These are phyloP conservation scores for Drosophila rubida DNA, from an alignment of 2,888 invertebrate species.

Conservation along the genomic window DNA sequence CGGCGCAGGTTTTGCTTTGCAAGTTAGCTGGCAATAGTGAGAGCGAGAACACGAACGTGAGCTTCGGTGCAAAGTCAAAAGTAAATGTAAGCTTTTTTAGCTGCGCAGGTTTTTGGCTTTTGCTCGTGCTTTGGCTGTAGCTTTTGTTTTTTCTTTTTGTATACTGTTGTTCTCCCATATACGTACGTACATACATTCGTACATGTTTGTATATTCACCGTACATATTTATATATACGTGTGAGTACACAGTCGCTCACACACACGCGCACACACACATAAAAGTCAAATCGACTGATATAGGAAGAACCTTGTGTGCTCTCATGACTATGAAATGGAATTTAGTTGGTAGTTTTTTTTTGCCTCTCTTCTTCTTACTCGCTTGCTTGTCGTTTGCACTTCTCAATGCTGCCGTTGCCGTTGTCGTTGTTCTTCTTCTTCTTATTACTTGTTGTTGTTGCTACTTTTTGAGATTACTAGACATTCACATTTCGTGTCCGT, in stretches of 20 bases:
- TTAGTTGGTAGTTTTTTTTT: conserved; percentile 66
- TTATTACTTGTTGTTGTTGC: conserved; percentile 26
- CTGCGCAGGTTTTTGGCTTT: conserved; percentile 56
- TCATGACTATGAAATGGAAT: conserved; percentile 82
- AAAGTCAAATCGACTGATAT: conserved; percentile 71
- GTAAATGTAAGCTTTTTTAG: conserved; percentile 51
- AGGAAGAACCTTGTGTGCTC: conserved; percentile 84
- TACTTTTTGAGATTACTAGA: conserved; percentile 41
- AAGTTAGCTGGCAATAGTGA: conserved; percentile 9
- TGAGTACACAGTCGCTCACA: not conserved
- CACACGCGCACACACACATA: conserved; percentile 28
- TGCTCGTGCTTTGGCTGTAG: conserved; percentile 33
- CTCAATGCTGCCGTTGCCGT: conserved; percentile 38
- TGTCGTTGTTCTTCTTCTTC: conserved; percentile 26
- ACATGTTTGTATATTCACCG: not conserved
- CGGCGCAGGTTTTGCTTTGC: conserved; percentile 59
- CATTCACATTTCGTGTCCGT: conserved; percentile 41
- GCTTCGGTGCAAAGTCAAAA: conserved; percentile 57
- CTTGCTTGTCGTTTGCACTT: conserved; percentile 42
- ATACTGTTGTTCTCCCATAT: conserved; percentile 19
- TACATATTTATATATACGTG: too few species aligned
- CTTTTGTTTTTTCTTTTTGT: conserved; percentile 42
- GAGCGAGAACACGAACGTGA: conserved; percentile 16
- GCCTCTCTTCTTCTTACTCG: conserved; percentile 41
- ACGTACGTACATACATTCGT: conserved; percentile 15